Conservation (phyloP, 1,140 invertebrate genomes). For the Solenopsis invicta region DNA sequence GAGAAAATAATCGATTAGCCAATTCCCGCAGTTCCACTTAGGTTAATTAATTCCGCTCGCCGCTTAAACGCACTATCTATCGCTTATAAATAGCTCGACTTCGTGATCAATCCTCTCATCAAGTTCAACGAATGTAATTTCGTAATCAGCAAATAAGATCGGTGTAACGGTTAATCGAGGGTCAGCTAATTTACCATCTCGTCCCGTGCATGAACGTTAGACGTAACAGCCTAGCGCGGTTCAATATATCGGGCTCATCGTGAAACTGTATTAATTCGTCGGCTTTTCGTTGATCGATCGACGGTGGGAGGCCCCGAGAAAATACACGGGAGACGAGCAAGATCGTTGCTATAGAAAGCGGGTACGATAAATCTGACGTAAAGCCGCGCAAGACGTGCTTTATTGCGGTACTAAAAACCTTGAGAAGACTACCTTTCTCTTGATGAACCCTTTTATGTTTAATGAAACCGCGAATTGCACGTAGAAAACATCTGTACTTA, state of each 20-base stretch:
- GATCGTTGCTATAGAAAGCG: slow-evolving; percentile 20
- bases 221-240: slow-evolving; percentile 16
- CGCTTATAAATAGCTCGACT: slow-evolving; percentile 46
- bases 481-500: not conserved
- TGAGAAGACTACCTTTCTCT: slow-evolving; percentile 29
- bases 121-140: slow-evolving; percentile 54
- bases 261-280: slow-evolving; percentile 40
- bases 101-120: slow-evolving; percentile 38
- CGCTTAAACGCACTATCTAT: slow-evolving; percentile 13
- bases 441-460: slow-evolving; percentile 42
- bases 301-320: not conserved
- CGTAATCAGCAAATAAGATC: slow-evolving; percentile 57
- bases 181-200: slow-evolving; percentile 53
- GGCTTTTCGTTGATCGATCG: slow-evolving; percentile 42
- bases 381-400: slow-evolving; percentile 42
- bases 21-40: slow-evolving; percentile 30
- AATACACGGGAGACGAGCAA: slow-evolving; percentile 12
- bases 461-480: slow-evolving; percentile 23
- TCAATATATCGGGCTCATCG: not conserved
- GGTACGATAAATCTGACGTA: slow-evolving; percentile 45
- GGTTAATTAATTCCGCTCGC: slow-evolving; percentile 45
- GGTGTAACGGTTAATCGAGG: slow-evolving; percentile 62
- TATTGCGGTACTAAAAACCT: slow-evolving; percentile 40
- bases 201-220: slow-evolving; percentile 33
- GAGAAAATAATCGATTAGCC: slow-evolving; percentile 43